Evolutionary conservation across 2,797 vertebrate species (phyloP).

Genomic region (Australoheros facetus): DNA sequence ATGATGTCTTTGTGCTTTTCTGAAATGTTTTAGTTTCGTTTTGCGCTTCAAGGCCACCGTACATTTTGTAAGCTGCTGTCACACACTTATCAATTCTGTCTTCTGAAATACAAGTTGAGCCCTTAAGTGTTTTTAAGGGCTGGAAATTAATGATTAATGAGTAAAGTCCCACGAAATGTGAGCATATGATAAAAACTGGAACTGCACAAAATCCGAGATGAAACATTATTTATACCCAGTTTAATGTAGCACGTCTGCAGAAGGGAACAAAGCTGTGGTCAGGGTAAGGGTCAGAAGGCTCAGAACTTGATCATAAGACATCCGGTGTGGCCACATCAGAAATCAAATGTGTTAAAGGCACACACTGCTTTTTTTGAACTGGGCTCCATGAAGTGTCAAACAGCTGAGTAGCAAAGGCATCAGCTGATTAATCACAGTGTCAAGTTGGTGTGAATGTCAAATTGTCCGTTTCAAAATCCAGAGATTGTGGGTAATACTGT

Average conservation of each 20-base stretch:
- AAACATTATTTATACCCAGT: too few relatives aligned
- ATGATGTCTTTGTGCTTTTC: not conserved
- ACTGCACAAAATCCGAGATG: too few relatives aligned
- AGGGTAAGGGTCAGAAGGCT: fast-evolving
- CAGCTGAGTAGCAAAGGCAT: not conserved
- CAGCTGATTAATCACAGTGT: not conserved
- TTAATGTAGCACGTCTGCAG: too few relatives aligned
- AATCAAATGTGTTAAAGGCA: not conserved
- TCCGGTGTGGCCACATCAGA: not conserved
- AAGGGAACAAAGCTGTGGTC: not conserved
- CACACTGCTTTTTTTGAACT: not conserved
- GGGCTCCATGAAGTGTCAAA: not conserved
- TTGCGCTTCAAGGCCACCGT: not conserved
- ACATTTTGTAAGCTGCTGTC: not conserved
- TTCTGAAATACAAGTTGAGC: not conserved
- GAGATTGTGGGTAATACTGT: not conserved
- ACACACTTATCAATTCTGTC: not conserved
- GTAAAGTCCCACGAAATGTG: too few relatives aligned
- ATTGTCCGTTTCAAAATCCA: not conserved
- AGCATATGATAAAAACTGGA: too few relatives aligned
- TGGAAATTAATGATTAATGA: too few relatives aligned
- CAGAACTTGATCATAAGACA: not conserved
- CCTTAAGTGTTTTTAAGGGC: too few relatives aligned
- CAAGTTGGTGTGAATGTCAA: not conserved
- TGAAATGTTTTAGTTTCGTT: not conserved